phyloP scores from a whole-genome alignment of 2,797 vertebrate species.

The Bradypodion pumilum region DNA sequence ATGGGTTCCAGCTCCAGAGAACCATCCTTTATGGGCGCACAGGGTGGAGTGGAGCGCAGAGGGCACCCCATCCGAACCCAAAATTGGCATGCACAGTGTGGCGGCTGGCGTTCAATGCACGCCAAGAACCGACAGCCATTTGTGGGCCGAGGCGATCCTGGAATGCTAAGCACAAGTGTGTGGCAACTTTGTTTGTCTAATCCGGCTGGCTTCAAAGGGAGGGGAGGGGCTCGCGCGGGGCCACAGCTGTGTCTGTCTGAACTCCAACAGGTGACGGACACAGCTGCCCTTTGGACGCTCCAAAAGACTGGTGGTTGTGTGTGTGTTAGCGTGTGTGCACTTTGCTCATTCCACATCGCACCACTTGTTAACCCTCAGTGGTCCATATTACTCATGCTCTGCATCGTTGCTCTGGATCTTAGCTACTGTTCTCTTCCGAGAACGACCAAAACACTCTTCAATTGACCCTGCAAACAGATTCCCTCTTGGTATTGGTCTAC shows the following conservation, averaged over 20 bases:
- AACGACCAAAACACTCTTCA: background rate
- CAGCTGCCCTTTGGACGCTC: constrained; percentile 61
- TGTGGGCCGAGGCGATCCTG: constrained; percentile 32
- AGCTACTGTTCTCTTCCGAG: background rate
- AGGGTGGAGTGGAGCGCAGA: background rate
- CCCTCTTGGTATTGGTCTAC: fast-evolving
- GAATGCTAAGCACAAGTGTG: constrained; percentile 54
- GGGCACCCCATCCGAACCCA: background rate
- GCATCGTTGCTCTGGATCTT: background rate
- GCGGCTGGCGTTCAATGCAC: background rate
- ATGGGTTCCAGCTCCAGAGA: background rate
- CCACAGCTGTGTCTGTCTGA: constrained; percentile 66
- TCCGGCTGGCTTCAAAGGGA: constrained; percentile 52
- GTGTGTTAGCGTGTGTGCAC: too few relatives aligned
- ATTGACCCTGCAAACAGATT: background rate
- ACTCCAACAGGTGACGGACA: constrained; percentile 64
- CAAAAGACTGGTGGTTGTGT: background rate
- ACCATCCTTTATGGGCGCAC: background rate
- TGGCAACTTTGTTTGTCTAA: constrained; percentile 45
- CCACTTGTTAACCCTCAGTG: background rate
- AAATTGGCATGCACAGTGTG: background rate
- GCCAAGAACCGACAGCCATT: constrained; percentile 12
- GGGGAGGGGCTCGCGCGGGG: constrained; percentile 36
- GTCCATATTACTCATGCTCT: too few relatives aligned
- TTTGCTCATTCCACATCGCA: background rate